Conservation (phyloP, 2,888 invertebrate species). For the Trypoxylon attenuatum region DNA sequence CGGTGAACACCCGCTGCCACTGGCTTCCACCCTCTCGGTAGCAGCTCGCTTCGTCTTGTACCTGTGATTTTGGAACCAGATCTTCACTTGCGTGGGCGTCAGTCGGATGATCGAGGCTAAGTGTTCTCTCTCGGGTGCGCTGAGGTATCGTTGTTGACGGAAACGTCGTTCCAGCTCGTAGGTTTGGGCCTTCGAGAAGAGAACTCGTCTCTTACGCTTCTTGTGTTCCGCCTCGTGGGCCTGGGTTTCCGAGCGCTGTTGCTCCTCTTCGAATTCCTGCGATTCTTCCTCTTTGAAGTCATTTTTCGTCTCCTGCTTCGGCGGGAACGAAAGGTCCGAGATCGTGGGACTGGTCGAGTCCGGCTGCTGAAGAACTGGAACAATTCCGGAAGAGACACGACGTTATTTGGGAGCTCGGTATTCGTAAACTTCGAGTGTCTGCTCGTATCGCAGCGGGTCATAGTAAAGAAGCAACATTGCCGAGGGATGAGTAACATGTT, state of each 20-base stretch:
- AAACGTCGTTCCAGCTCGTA: conserved; percentile 96
- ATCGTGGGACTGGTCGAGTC: conserved; percentile 92
- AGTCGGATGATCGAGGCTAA: conserved; percentile 94
- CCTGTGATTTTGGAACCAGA: conserved; percentile 99
- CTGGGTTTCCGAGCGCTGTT: conserved; percentile 55
- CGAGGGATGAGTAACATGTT: conserved; percentile 25
- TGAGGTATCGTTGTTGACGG: conserved; percentile 95
- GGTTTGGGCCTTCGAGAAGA: conserved; percentile 98
- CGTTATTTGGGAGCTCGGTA: not conserved
- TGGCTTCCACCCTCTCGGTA: conserved; percentile 87
- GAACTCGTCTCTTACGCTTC: conserved; percentile 95
- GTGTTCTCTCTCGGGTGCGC: conserved; percentile 98
- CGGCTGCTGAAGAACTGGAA: conserved; percentile 81
- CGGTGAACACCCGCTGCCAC: conserved; percentile 85
- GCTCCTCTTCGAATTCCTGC: conserved; percentile 75
- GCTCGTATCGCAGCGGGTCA: too few relatives aligned
- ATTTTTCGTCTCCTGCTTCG: conserved; percentile 70
- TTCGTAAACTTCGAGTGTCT: too few relatives aligned
- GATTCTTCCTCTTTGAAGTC: conserved; percentile 70
- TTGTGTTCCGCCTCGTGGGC: conserved; percentile 80
- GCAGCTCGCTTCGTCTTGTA: conserved; percentile 99
- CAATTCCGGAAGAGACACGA: too few relatives aligned
- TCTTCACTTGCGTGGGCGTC: conserved; percentile 98
- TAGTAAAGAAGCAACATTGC: too few relatives aligned
- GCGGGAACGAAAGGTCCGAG: conserved; percentile 79